Base-by-base conservation (phyloP, 2,797 vertebrate species). In the Pitangus sulphuratus region DNA sequence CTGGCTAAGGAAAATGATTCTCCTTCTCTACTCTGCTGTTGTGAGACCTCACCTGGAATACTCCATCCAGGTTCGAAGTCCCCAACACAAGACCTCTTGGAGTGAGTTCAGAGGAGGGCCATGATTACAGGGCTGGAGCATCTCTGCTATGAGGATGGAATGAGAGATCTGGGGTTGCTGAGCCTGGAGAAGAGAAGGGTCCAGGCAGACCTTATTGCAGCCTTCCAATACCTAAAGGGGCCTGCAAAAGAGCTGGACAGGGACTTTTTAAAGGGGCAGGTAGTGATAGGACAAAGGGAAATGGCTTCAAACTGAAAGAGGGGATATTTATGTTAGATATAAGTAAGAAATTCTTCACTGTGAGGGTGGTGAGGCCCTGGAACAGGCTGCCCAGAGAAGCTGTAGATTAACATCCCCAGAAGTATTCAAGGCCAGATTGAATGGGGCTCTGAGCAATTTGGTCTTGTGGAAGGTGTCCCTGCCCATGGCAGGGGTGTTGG, bases 331-430 rank as follows among this genome's bases (percentile, higher is more conserved):
- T 24, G 15, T 31, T 31, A 31, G 28, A 51, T 31, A 51, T 24
- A 37, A 51, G 15, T 31, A 61, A 81, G 15, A 45, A 22, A 51
- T 57, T 70, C n/a, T 64, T 57, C 37, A 13, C 14, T 33, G n/a
- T 44, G 37, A 83, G 13, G n/a, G 8, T 12, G 35, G 16, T 50
- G 35, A 61, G 31, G 22, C 15, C 31, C 35, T 68, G 70, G 47
- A 25, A 48, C 47, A 48, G 7, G 31, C 20, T 69, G 42, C 5
- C 24, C 57, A 64, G 37, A 45, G 42, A 25, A 64, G 15, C 31
- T 50, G n/a, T 14, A 19, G 31, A 25, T 0, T 1, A 9, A 7
- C 8, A 50, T n/a, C 6, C 28, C 42, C 33, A 14, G 4, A 57
- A 51, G 11, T 30, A 14, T 51, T 70, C 28, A 57, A 51, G 24